Evolutionary conservation across 2,113 vertebrate species (phyloP).

Genomic region (western clawed frog (Xenopus tropicalis)): UCB_Xtro_10.0 CM004449.2:105396001-105396500

Average conservation of each 20-base stretch:
- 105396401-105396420: too few relatives aligned
- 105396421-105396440: too few relatives aligned
- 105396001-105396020: too few relatives aligned
- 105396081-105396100: background rate
- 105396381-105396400: too few relatives aligned
- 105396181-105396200: background rate
- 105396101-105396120: background rate
- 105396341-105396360: too few relatives aligned
- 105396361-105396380: too few relatives aligned
- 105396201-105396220: background rate
- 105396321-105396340: background rate
- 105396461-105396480: too few relatives aligned
- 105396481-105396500: too few relatives aligned
- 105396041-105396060: too few relatives aligned
- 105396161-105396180: background rate
- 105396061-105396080: too few relatives aligned
- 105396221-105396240: constrained; percentile 6
- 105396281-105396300: background rate
- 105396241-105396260: background rate
- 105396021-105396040: too few relatives aligned
- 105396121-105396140: background rate
- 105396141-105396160: background rate
- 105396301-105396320: background rate
- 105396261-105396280: background rate
- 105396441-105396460: too few relatives aligned